Conservation (phyloP, 2,797 vertebrate genomes). For the Chaunax sp. region DNA sequence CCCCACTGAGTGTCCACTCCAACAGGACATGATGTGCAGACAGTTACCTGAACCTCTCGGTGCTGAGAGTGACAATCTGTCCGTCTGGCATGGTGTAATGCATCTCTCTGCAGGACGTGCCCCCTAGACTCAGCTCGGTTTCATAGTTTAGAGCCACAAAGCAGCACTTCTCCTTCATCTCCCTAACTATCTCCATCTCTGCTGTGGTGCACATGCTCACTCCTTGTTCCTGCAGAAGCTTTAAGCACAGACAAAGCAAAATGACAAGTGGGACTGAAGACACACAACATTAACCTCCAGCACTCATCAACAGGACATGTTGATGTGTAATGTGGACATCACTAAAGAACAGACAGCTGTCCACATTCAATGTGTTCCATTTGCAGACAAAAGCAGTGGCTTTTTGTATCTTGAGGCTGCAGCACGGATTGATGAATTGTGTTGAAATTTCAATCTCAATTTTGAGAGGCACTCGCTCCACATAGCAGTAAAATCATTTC, state of each 20-base stretch:
- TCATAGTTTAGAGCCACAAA: conserved; percentile 77
- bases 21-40: not conserved
- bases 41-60: conserved; percentile 82
- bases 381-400: too few relatives aligned
- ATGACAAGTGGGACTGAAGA: too few relatives aligned
- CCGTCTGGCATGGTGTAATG: conserved; percentile 84
- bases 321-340: too few relatives aligned
- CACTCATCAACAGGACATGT: not conserved
- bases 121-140: conserved; percentile 53
- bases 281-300: not conserved
- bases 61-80: conserved; percentile 67
- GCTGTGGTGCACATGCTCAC: conserved; percentile 81
- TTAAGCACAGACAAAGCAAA: not conserved
- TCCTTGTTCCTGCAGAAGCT: conserved; percentile 84
- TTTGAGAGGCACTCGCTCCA: too few relatives aligned
- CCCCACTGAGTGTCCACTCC: too few relatives aligned
- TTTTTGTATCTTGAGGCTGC: too few relatives aligned
- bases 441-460: too few relatives aligned
- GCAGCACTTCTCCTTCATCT: conserved; percentile 86
- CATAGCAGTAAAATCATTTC: too few relatives aligned
- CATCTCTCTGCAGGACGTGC: conserved; percentile 43
- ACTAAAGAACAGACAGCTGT: not conserved
- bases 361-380: not conserved
- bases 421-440: too few relatives aligned
- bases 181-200: conserved; percentile 83